Base-by-base conservation (phyloP, 2,797 vertebrate genomes). In the Vespertilio murinus region DNA sequence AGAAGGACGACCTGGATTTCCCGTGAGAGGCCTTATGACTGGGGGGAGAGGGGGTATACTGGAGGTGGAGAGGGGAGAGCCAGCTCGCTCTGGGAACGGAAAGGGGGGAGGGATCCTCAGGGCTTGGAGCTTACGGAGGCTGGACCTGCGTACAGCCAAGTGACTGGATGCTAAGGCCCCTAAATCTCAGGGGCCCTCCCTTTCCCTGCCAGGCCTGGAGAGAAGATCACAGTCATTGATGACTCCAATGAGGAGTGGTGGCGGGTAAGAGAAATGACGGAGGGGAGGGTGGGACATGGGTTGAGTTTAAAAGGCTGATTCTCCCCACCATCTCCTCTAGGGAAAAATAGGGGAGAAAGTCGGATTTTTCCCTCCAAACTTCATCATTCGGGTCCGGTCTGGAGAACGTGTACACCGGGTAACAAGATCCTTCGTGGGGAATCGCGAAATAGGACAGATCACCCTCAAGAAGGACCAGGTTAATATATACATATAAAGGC, bases 231-330 rank as follows among this genome's bases (percentile, higher is more conserved):
- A 0, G 99, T 99, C 56, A 98, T 99, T 28, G 99, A 99, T 86
- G 99, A 99, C 97, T 99, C 99, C 97, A 99, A 99, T 90, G 99
- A 99, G 96, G 99, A 99, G 90, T 99, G 99, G 99, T 99, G 99
- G 99, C 98, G 99, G 98, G 99, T 99, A 97, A 98, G 99, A 94
- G 65, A 6, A 47, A 61, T 0, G 54, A 5, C 59, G 0, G 23
- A 40, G 17, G 52, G 65, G 30, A 14, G 28, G 78, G 59, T 52
- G n/a, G 69, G 42, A 30, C 65, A 5, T 14, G 8, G 42, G 40
- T 54, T 87, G 71, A 40, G 49, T 61, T 59, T 67, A 18, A 88
- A 65, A 74, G 49, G 47, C 20, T 40, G 59, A 65, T 42, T 84
- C 71, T 75, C 28, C 40, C 71, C 54, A 38, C 91, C 69, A 3